A percentile compares a stretch with the other conserved stretches of the same genome.
phyloP scores from a whole-genome alignment of 1,140 invertebrate species.

The Oscheius sp. region DNA sequence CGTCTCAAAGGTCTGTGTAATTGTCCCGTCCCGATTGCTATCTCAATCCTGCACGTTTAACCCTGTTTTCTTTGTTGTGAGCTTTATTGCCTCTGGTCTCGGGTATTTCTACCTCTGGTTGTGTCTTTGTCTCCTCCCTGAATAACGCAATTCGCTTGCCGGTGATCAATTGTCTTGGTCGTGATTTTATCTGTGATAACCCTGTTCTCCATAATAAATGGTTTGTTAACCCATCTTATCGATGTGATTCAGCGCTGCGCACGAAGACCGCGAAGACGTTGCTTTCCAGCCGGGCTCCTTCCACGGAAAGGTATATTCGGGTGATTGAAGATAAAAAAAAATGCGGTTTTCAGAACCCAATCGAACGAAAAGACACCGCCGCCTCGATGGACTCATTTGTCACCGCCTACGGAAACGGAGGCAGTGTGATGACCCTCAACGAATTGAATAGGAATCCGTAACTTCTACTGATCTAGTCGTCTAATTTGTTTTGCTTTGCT shows the following conservation, averaged over 20 bases:
- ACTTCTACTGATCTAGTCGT: too few relatives aligned
- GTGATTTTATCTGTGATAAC: too few relatives aligned
- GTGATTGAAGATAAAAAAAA: not conserved
- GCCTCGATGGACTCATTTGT: not conserved
- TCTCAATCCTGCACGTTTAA: too few relatives aligned
- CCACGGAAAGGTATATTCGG: not conserved
- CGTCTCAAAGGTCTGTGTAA: not conserved
- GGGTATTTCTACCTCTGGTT: too few relatives aligned
- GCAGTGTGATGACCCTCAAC: not conserved
- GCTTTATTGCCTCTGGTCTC: too few relatives aligned
- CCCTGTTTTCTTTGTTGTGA: too few relatives aligned
- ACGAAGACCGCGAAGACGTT: not conserved
- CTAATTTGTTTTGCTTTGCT: too few relatives aligned
- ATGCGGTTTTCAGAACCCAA: not conserved
- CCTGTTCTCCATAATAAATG: not conserved
- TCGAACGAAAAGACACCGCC: not conserved
- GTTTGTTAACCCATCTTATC: not conserved
- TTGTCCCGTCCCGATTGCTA: too few relatives aligned
- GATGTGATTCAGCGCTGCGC: not conserved
- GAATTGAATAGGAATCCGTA: too few relatives aligned
- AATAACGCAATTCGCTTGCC: too few relatives aligned
- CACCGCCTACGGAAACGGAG: not conserved
- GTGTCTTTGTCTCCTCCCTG: too few relatives aligned
- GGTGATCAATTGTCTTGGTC: too few relatives aligned
- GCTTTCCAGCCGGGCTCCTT: slow-evolving; percentile 17